Evolutionary conservation across 2,113 vertebrate genomes (phyloP).

Genomic region (Caranx ignobilis): DNA sequence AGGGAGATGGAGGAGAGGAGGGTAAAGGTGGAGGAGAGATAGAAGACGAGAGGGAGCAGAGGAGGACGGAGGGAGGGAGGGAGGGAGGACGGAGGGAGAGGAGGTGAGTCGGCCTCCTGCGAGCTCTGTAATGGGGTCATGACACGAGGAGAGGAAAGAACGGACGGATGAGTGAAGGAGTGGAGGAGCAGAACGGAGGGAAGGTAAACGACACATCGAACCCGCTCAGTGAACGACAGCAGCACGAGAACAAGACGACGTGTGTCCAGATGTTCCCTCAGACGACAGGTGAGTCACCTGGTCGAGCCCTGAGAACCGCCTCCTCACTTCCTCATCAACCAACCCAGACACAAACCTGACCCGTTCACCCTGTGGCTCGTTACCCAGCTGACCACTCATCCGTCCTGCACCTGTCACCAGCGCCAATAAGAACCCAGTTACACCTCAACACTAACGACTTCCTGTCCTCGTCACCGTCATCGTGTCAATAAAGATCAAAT

Average conservation of each 20-base stretch:
- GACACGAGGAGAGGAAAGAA: conserved; percentile 36
- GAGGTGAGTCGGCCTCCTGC: conserved; percentile 54
- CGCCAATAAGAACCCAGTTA: neutral
- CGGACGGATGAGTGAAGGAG: conserved; percentile 11
- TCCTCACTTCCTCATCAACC: too few species aligned
- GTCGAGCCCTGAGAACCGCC: too few species aligned
- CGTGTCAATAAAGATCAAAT: conserved; percentile 1
- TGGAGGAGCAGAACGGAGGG: neutral
- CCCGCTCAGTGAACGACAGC: too few species aligned
- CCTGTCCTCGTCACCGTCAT: neutral
- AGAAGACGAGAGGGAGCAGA: conserved; percentile 36
- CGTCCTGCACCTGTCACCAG: too few species aligned
- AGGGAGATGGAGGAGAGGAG: conserved; percentile 9
- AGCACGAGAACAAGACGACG: too few species aligned
- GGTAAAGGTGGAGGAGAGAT: conserved; percentile 57
- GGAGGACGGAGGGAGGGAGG: conserved; percentile 16
- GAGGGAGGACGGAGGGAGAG: conserved; percentile 1
- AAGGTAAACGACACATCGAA: conserved; percentile 1
- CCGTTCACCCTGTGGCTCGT: too few species aligned
- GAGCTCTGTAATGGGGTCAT: conserved; percentile 60
- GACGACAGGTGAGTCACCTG: too few species aligned
- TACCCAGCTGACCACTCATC: too few species aligned
- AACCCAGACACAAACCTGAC: too few species aligned
- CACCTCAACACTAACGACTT: neutral
- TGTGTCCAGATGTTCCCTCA: too few species aligned